Percentiles rank a stretch among this genome's conserved stretches.
Evolutionary conservation across 2,797 vertebrate genomes (phyloP).

Genomic region (Anabacerthia variegaticeps): DNA sequence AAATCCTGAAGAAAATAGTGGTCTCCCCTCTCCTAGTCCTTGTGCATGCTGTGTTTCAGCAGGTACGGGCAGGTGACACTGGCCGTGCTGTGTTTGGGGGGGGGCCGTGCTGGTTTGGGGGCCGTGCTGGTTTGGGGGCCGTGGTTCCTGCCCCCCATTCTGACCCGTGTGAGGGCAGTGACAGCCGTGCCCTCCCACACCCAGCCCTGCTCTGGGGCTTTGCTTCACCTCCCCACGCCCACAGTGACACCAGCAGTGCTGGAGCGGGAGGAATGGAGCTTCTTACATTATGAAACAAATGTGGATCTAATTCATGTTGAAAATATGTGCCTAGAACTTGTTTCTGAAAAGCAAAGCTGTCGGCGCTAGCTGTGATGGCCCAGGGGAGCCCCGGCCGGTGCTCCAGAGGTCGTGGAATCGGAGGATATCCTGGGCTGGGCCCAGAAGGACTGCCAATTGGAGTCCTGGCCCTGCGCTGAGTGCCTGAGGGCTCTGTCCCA

Average conservation of each 20-base stretch:
- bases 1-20: not conserved
- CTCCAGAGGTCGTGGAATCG: not conserved
- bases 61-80: too few species aligned
- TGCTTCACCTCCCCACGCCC: fast-evolving
- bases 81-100: too few species aligned
- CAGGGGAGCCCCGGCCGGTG: not conserved
- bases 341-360: not conserved
- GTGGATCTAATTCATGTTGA: not conserved
- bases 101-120: too few species aligned
- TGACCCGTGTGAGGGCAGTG: too few species aligned
- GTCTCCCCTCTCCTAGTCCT: not conserved
- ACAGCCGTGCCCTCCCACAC: too few species aligned
- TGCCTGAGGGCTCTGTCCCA: not conserved
- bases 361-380: not conserved
- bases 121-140: not conserved
- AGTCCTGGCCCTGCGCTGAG: not conserved
- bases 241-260: not conserved
- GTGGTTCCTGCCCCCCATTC: not conserved
- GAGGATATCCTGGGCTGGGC: not conserved
- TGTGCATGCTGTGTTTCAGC: too few species aligned
- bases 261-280: not conserved
- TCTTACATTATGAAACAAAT: too few species aligned
- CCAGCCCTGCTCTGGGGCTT: not conserved
- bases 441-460: not conserved
- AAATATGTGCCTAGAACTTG: not conserved